Conservation (phyloP, 2,113 vertebrate genomes). For the Trachemys scripta region DNA sequence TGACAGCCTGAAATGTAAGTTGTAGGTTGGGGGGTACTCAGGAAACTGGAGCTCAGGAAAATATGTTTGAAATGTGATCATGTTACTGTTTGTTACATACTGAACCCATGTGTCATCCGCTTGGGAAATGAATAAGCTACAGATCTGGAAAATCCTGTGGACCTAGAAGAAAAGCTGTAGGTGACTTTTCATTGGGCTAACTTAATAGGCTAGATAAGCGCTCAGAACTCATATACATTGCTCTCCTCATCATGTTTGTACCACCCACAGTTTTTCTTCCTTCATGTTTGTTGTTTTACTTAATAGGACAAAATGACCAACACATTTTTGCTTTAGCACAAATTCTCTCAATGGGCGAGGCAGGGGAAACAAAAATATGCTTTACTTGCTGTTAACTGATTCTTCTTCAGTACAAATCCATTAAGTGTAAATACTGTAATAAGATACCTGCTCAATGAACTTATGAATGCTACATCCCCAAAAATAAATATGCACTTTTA, state of each 20-base stretch:
- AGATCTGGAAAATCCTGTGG: slow-evolving; percentile 12
- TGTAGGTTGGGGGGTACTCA: background rate
- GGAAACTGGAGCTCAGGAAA: slow-evolving; percentile 47
- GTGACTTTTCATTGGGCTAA: slow-evolving; percentile 40
- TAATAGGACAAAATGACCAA: slow-evolving; percentile 54
- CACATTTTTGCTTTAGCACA: slow-evolving; percentile 39
- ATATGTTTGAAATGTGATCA: slow-evolving; percentile 63
- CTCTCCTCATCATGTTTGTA: slow-evolving; percentile 5
- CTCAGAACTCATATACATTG: slow-evolving; percentile 32
- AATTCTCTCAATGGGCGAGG: background rate
- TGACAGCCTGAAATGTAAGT: slow-evolving; percentile 12
- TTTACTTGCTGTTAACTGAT: slow-evolving; percentile 40
- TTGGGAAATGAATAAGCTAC: slow-evolving; percentile 48
- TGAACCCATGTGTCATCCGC: slow-evolving; percentile 22
- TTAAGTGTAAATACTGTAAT: background rate
- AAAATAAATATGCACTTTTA: background rate
- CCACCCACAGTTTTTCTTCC: background rate
- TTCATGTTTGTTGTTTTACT: slow-evolving; percentile 47
- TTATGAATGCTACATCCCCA: background rate
- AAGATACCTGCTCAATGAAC: background rate
- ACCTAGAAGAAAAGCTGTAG: background rate
- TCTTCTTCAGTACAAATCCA: slow-evolving; percentile 28
- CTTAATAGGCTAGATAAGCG: slow-evolving; percentile 22
- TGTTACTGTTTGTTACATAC: slow-evolving; percentile 35
- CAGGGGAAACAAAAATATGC: slow-evolving; percentile 9